A percentile compares a stretch with the other conserved stretches of the same genome.
phyloP scores from a whole-genome alignment of 92 coral and sea anemone genomes.

The Isaurus tuberculatus region DNA sequence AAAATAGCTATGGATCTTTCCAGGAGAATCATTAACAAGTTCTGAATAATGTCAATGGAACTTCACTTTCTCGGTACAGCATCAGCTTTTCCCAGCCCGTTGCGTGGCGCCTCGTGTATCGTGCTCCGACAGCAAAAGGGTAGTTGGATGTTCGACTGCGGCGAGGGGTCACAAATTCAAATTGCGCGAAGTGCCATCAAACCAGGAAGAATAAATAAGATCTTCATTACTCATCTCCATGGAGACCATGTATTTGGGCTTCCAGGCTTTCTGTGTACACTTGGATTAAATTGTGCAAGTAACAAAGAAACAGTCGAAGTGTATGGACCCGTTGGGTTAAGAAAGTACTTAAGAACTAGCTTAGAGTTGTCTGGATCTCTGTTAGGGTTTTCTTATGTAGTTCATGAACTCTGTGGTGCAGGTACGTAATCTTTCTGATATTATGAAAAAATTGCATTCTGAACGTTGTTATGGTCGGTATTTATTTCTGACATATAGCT shows the following conservation, averaged over 20 bases:
- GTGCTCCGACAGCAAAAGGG: slow-evolving; percentile 78
- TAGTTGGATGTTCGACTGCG: slow-evolving; percentile 99
- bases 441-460: no score
- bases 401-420: slow-evolving; percentile 79
- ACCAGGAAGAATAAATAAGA: slow-evolving; percentile 84
- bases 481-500: no score
- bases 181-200: slow-evolving; percentile 85
- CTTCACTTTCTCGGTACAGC: slow-evolving; percentile 94
- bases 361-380: slow-evolving; percentile 80
- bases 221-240: slow-evolving; percentile 95
- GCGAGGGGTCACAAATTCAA: slow-evolving; percentile 93
- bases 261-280: slow-evolving; percentile 93
- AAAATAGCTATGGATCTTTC: neutral
- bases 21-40: neutral
- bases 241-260: slow-evolving; percentile 97
- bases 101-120: slow-evolving; percentile 89
- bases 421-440: slow-evolving; percentile 51
- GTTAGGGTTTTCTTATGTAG: slow-evolving; percentile 81
- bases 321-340: slow-evolving; percentile 91
- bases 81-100: slow-evolving; percentile 85
- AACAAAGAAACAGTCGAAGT: slow-evolving; percentile 72
- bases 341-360: slow-evolving; percentile 74
- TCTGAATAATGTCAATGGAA: slow-evolving; percentile 62
- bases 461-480: neutral
- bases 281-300: slow-evolving; percentile 75